Percentiles rank a stretch among this genome's conserved stretches.
Evolutionary conservation across 92 coral and sea anemone species (phyloP).

Genomic region (Epizoanthus fatuus): DNA sequence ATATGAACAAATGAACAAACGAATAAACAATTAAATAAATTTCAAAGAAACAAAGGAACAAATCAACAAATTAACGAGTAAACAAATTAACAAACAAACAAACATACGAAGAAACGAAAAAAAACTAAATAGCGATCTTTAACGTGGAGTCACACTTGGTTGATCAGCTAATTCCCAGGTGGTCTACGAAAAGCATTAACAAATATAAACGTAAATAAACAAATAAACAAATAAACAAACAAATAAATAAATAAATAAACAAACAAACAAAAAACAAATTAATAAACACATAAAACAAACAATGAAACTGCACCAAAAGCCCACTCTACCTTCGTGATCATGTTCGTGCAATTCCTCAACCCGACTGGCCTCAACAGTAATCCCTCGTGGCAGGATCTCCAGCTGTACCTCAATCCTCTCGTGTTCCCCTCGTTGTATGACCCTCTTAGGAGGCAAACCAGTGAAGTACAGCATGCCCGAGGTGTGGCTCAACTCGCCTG

Average conservation of each 20-base stretch:
- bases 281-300: not conserved
- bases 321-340: conserved; percentile 30
- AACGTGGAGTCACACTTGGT: no score
- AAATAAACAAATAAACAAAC: no score
- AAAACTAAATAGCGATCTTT: no score
- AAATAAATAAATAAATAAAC: no score
- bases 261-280: not conserved
- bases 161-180: no score
- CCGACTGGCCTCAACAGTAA: conserved; percentile 27
- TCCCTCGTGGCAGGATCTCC: conserved; percentile 42
- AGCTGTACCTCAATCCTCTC: conserved; percentile 24
- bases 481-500: conserved; percentile 90
- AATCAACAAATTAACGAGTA: no score
- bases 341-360: conserved; percentile 56
- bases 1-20: not conserved
- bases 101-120: no score
- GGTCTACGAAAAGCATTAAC: no score
- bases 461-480: conserved; percentile 85
- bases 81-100: no score
- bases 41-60: not conserved
- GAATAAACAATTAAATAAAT: conserved; percentile 11
- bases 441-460: conserved; percentile 86
- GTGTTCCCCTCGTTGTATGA: conserved; percentile 65
- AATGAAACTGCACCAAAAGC: not conserved
- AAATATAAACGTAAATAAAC: no score